Base-by-base conservation (phyloP, 1,140 invertebrate genomes). In the Macrobrachium rosenbergii region DNA sequence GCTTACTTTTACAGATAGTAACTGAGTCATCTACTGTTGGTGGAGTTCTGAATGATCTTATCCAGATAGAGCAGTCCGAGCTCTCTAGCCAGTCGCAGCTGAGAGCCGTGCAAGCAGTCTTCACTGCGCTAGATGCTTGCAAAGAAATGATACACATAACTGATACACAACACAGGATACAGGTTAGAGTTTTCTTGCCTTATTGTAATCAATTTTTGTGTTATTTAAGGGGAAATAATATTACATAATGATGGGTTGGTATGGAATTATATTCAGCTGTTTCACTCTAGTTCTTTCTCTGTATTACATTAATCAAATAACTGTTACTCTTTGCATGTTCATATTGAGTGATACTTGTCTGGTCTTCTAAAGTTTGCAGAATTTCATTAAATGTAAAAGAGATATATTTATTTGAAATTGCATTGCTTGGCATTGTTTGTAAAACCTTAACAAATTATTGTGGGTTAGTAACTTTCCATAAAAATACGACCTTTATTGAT, bases 81-180 rank as follows among this genome's bases (percentile, higher is more conserved):
- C 93, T 96, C 14, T 90, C 94, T 21, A 93, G 93, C 60, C 91
- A 92, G 64, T 91, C 92, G 7, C 93, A 94, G 91, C 91, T 95
- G 60, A 91, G 93, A 37, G 93, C 94, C 7, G 93, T 95, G 3
- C 94, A 95, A 90, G 95, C 96, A n/a, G 93, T 98, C 3, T 95
- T 97, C 86, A 94, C 95, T 23, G 97, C 97, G 43, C 93, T 98
- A 58, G 96, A 98, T 90, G 94, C 95, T 90, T 96, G 96, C 90
- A 94, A 94, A 82, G 97, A 98, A 91, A 94, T 97, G 90, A 95
- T 99, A 16, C 95, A 97, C 80, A 95, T 99, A 73, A 98, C 96
- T 52, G 96, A 97, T 91, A 94, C 96, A 89, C 94, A 95, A 88
- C 95, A 96, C 91, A 94, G 95, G 91, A 95, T 98, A 91, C 95